A percentile compares a stretch with the other conserved stretches of the same genome.
These are phyloP conservation scores for Popillia japonica DNA, from an alignment of 1,140 invertebrate species.

Conservation along the genomic window DNA sequence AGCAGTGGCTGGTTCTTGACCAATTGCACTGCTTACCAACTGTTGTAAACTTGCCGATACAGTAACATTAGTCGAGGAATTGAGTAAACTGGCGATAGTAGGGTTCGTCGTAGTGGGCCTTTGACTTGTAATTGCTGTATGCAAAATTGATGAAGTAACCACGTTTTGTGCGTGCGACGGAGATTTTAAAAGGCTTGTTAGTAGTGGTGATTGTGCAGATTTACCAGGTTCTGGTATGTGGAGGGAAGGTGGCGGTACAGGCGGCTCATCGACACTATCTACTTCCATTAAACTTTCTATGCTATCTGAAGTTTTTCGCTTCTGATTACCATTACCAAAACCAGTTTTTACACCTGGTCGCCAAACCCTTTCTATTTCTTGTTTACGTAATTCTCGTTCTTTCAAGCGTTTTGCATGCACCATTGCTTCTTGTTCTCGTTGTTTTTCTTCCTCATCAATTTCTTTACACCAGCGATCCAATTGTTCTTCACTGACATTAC, in stretches of 20 bases:
- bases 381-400: conserved; percentile 73
- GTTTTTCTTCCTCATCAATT: conserved; percentile 76
- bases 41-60: conserved; percentile 61
- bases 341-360: conserved; percentile 56
- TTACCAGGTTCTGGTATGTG: conserved; percentile 49
- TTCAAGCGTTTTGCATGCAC: conserved; percentile 72
- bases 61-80: conserved; percentile 60
- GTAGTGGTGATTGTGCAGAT: conserved; percentile 71
- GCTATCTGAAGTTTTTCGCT: conserved; percentile 57
- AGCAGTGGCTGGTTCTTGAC: conserved; percentile 49
- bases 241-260: conserved; percentile 43
- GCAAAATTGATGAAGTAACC: conserved; percentile 61
- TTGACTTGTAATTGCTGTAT: conserved; percentile 59
- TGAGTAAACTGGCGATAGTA: conserved; percentile 67
- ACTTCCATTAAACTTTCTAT: conserved; percentile 55
- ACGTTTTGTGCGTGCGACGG: conserved; percentile 64
- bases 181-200: conserved; percentile 84
- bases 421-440: conserved; percentile 71
- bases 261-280: conserved; percentile 55
- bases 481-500: too few species aligned
- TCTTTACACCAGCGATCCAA: conserved; percentile 75
- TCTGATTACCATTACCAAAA: conserved; percentile 45
- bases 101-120: conserved; percentile 58
- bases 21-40: conserved; percentile 59
- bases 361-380: conserved; percentile 67